A percentile compares a stretch with the other conserved stretches of the same genome.
Evolutionary conservation across 1,140 invertebrate genomes (phyloP).

Genomic region (Drusus annulatus): DNA sequence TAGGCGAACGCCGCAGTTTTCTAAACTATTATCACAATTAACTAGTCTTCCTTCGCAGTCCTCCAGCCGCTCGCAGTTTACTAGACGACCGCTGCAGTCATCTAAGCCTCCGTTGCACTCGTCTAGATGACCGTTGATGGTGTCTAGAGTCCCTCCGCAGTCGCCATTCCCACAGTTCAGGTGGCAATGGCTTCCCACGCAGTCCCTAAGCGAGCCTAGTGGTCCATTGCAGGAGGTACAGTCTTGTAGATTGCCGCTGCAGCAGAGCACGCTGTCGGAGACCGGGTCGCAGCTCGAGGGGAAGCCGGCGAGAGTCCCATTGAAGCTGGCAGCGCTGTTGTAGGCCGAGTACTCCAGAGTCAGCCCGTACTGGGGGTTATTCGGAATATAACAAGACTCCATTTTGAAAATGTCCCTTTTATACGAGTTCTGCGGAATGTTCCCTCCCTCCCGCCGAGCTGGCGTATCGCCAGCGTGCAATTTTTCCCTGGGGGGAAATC

Average conservation of each 20-base stretch:
- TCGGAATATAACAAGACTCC: slow-evolving; percentile 71
- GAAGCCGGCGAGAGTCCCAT: slow-evolving; percentile 35
- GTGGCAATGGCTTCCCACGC: slow-evolving; percentile 61
- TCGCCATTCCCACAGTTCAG: slow-evolving; percentile 40
- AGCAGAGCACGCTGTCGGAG: slow-evolving; percentile 49
- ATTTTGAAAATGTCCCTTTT: slow-evolving; percentile 58
- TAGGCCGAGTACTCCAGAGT: slow-evolving; percentile 63
- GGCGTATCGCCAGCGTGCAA: background rate
- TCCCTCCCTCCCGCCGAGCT: background rate
- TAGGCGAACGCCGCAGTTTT: slow-evolving; percentile 35
- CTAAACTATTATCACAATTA: slow-evolving; percentile 48
- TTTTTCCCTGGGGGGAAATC: background rate
- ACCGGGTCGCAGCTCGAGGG: slow-evolving; percentile 38
- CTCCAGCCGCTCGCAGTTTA: slow-evolving; percentile 25
- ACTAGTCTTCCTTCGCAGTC: slow-evolving; percentile 33
- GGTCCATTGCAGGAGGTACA: slow-evolving; percentile 62
- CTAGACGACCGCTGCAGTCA: slow-evolving; percentile 16
- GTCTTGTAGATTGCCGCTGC: slow-evolving; percentile 64
- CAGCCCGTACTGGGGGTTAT: slow-evolving; percentile 70
- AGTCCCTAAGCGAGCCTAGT: slow-evolving; percentile 61
- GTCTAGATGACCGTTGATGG: slow-evolving; percentile 46
- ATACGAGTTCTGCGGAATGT: slow-evolving; percentile 44
- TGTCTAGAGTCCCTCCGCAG: slow-evolving; percentile 13
- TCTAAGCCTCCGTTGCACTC: slow-evolving; percentile 36
- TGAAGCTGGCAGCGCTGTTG: slow-evolving; percentile 63